Conservation (phyloP, 2,888 invertebrate species). For the Lithophane leautieri region DNA sequence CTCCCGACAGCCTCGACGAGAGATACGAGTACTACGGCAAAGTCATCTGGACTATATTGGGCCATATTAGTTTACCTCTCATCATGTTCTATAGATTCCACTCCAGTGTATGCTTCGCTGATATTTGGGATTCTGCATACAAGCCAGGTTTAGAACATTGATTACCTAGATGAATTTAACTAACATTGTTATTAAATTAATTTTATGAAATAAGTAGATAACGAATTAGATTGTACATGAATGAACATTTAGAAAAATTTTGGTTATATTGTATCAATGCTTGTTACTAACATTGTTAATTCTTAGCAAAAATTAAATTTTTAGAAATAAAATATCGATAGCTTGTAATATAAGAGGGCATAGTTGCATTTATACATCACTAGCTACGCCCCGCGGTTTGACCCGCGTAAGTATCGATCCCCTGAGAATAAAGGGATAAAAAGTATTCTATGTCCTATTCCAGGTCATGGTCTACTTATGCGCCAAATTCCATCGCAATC, state of each 20-base stretch:
- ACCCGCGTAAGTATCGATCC: too few species aligned
- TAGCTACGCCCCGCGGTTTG: too few species aligned
- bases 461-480: too few species aligned
- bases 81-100: constrained; percentile 95
- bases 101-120: constrained; percentile 94
- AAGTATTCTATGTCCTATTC: too few species aligned
- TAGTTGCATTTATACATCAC: neutral
- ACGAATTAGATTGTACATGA: constrained; percentile 10
- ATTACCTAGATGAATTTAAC: neutral
- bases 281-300: neutral
- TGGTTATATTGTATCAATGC: neutral
- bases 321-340: neutral
- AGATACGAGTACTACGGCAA: constrained; percentile 93
- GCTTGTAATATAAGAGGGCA: neutral
- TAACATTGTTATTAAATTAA: neutral
- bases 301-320: too few species aligned
- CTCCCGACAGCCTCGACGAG: constrained; percentile 87
- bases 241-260: neutral
- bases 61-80: constrained; percentile 93
- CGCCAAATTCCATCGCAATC: too few species aligned
- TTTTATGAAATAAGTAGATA: neutral
- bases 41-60: constrained; percentile 93
- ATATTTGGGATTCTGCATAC: constrained; percentile 95
- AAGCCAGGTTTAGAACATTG: constrained; percentile 89
- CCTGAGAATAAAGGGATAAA: too few species aligned